A percentile compares a stretch with the other conserved stretches of the same genome.
phyloP scores from a whole-genome alignment of 2,113 vertebrate genomes.

The Petrocephalus microphthalmus region DNA sequence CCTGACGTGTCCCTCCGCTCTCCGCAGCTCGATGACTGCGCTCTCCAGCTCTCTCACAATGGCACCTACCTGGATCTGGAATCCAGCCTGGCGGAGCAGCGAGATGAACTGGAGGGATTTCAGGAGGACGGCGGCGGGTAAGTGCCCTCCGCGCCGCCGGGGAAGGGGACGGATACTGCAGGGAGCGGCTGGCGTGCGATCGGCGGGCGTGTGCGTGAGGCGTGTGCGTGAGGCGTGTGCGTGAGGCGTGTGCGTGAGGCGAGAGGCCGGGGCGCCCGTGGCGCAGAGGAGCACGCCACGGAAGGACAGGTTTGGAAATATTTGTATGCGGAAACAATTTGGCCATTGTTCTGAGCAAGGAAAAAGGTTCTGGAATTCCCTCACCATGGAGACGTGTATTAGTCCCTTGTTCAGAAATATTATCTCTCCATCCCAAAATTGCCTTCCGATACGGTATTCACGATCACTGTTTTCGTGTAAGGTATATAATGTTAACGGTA shows the following conservation, averaged over 20 bases:
- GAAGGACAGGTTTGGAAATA: neutral
- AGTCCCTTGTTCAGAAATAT: constrained; percentile 33
- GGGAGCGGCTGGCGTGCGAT: neutral
- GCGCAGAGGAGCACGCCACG: neutral
- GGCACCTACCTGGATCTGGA: constrained; percentile 95
- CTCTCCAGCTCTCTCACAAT: constrained; percentile 88
- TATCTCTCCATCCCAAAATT: constrained; percentile 35
- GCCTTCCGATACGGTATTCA: constrained; percentile 43
- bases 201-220: neutral
- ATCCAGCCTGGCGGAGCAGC: constrained; percentile 85
- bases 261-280: neutral
- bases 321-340: constrained; percentile 28
- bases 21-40: constrained; percentile 86
- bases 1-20: constrained; percentile 18
- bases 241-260: neutral
- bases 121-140: constrained; percentile 87
- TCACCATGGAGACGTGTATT: constrained; percentile 30
- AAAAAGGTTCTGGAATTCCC: constrained; percentile 32
- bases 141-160: constrained; percentile 19
- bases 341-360: constrained; percentile 32
- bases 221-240: too few species aligned
- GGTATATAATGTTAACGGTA: neutral
- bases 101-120: constrained; percentile 90
- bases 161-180: neutral
- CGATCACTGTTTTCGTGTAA: constrained; percentile 35